Evolutionary conservation across 2,797 vertebrate species (phyloP).

Genomic region (Rhadinocentrus ornatus): DNA sequence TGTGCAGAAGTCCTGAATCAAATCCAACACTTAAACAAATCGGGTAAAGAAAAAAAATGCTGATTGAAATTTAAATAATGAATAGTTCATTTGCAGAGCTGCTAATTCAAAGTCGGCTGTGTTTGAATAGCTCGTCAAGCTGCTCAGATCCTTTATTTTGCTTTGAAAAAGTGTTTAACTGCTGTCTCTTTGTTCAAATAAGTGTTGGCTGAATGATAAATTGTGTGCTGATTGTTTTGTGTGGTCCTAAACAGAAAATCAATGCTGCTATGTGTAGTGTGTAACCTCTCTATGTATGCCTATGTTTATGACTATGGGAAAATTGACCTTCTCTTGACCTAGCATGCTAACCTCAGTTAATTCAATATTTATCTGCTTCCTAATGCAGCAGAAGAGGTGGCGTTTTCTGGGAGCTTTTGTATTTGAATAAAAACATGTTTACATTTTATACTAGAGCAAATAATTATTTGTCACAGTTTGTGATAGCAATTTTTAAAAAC

Average conservation of each 20-base stretch:
- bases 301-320: constrained; percentile 40
- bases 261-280: constrained; percentile 38
- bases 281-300: constrained; percentile 42
- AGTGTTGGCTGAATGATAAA: constrained; percentile 56
- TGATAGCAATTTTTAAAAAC: constrained; percentile 53
- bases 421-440: constrained; percentile 37
- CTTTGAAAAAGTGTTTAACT: constrained; percentile 36
- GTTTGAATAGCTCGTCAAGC: constrained; percentile 11
- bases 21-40: constrained; percentile 7
- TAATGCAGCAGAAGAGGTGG: constrained; percentile 22
- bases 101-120: constrained; percentile 25
- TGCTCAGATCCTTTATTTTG: constrained; percentile 23
- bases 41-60: constrained; percentile 17
- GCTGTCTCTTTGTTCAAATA: constrained; percentile 42
- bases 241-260: constrained; percentile 65
- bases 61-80: constrained; percentile 48
- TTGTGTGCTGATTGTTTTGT: constrained; percentile 61
- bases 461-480: constrained; percentile 51
- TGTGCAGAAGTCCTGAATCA: constrained; percentile 14
- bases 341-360: constrained; percentile 42
- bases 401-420: constrained; percentile 16
- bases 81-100: constrained; percentile 35
- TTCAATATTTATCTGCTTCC: constrained; percentile 66
- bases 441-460: constrained; percentile 39
- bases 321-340: constrained; percentile 60